Evolutionary conservation across 2,797 vertebrate genomes (phyloP), one percentile per base, ranked within the genome.

Genomic region (Octomys mimax): DNA sequence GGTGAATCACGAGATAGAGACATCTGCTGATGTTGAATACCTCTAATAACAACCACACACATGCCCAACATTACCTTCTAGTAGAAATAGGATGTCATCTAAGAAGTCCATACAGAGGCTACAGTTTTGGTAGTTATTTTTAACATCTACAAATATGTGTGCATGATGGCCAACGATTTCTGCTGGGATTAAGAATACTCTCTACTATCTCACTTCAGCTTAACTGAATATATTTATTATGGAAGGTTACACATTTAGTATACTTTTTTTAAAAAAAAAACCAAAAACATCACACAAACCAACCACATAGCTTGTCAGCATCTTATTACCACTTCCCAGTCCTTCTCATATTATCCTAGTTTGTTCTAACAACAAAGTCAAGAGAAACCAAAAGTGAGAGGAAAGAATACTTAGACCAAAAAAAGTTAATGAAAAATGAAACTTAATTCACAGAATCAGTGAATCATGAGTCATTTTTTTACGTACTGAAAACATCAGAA

Each of bases 171-270:
- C 13, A 83, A 75, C 42, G 62, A 54, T 91, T 93, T 57, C 2
- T 49, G 22, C 73, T 80, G 36, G 39, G 42, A 83, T 61, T 75
- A 68, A 62, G 62, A 57, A 1, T 73, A 61, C 8, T 64, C 16
- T 89, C 89, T 70, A 59, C 1, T 82, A 3, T 68, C 42, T 92
- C 59, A 57, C 46, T 95, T 96, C 26, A 39, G 10, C 54, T 31
- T 92, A 42, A 42, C 87, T 88, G 68, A 89, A 75, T 84, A 54
- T 62, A 80, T 85, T 79, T 87, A 70, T 88, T 95, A 92, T 73
- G 39, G 26, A 96, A 94, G 42, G 80, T 96, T 84, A 59, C 12
- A 16, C 46, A 49, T 8, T 8, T 49, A 78, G 12, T 62, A n/a
- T 73, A 49, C 42, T 42, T 95, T 92, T 80, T 52, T 92, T 81